Evolutionary conservation across 2,888 invertebrate species (phyloP), one percentile per base, ranked within the genome.

Genomic region (Pinctada fucata): DNA sequence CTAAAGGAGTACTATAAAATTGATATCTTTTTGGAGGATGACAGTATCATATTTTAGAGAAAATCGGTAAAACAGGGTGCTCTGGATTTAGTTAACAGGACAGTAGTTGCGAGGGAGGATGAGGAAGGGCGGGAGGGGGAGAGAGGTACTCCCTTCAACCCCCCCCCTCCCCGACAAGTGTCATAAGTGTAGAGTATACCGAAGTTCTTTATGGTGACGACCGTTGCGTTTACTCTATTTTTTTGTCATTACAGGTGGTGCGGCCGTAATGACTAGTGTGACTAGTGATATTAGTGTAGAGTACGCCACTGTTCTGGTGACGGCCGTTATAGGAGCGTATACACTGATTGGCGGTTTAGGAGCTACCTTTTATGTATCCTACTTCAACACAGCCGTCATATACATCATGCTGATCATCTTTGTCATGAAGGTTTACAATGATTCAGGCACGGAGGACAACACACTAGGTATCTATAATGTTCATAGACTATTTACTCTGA

Each of bases 361-460:
- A 0, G 92, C 91, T 10, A 91, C 92, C 0, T 91, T 93, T 84
- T 93, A 93, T 83, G 92, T 93, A 49, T 92, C 92, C 49, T 93
- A 92, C 85, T 91, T 92, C 89, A 92, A 91, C 87, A 91, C 92
- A 3, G 87, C 88, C 72, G 84, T 91, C 76, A 91, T 93, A 70
- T 91, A 90, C 82, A 79, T 89, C 70, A 84, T 91, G 63, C 89
- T 92, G 85, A 72, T 92, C 64, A 86, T 89, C 68, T 91, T 92
- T 81, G 82, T 92, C n/a, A 78, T 86, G 73, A 86, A 87, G 67
- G 89, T 92, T n/a, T 92, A 89, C 81, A 84, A 89, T 76, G 85
- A 86, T 48, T 81, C 84, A 3, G 83, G 84, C 31, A 81, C 80
- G 47, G 81, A 45, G 2, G 75, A 71, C n/a, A 86, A 86, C 63